These are phyloP conservation scores for Argya squamiceps DNA, from an alignment of 2,797 vertebrate species.

Conservation along the genomic window DNA sequence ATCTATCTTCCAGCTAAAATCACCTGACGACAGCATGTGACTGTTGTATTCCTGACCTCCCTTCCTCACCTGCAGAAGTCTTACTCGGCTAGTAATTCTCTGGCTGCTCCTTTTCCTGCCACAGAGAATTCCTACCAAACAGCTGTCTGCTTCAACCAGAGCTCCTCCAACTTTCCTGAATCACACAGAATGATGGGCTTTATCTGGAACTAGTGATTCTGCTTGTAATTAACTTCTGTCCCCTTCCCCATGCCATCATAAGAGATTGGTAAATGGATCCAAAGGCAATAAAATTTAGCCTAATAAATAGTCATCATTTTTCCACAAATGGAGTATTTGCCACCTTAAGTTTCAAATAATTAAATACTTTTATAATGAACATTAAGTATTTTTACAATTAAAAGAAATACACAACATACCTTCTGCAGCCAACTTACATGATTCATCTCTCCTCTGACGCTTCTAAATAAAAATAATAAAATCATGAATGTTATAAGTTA, in stretches of 20 bases:
- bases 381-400: neutral
- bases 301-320: neutral
- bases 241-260: accelerated
- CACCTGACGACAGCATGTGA: neutral
- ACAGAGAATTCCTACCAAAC: neutral
- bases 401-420: slow-evolving; percentile 71
- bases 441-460: slow-evolving; percentile 85
- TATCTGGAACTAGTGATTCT: neutral
- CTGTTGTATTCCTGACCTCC: neutral
- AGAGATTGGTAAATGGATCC: neutral
- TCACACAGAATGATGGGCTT: neutral
- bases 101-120: neutral
- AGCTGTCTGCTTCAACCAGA: neutral
- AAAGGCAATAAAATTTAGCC: neutral
- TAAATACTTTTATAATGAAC: neutral
- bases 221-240: neutral
- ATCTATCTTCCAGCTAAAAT: neutral
- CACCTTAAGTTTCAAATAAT: neutral
- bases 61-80: neutral
- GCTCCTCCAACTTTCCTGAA: neutral
- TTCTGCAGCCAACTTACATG: slow-evolving; percentile 79
- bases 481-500: neutral
- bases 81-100: neutral
- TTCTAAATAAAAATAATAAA: slow-evolving; percentile 79
- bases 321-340: neutral